Evolutionary conservation across 2,888 invertebrate species (phyloP), one percentile per base, ranked within the genome.

Genomic region (Cheiracanthium punctorium): DNA sequence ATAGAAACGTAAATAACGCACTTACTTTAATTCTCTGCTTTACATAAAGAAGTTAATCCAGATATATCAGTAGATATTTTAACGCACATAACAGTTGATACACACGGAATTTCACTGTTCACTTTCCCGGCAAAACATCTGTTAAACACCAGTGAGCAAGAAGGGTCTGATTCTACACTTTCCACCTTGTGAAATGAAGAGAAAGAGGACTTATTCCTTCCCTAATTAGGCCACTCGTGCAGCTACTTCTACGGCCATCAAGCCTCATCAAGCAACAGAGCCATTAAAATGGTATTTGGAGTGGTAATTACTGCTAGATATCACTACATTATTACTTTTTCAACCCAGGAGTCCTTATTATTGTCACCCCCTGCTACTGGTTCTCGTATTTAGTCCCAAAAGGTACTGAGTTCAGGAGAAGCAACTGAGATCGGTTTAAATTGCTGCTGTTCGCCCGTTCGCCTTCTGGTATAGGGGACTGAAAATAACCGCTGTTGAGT

Each of bases 171-270:
- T 52, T 20, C 20, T 14, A 24, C 71, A 64, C 29, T 37, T 17
- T 58, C 76, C 65, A 32, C 48, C 71, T 72, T 7, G 64, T 14
- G 24, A 30, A 33, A 30, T 29, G 74, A 52, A 58, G 48, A 24
- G 41, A 32, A 14, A 5, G 64, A 65, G 0, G 72, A 82, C 64
- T 65, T 64, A 37, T 65, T 71, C 32, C 29, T 24, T 28, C 20
- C 67, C 52, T 79, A 77, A 77, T 84, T 77, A 77, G 52, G 77
- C 30, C 41, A 64, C 33, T 29, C 30, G 52, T 70, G 7, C 37
- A 37, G 37, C 72, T 77, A 76, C 77, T 58, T 77, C 64, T 20
- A 72, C 77, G 30, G 48, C 67, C 65, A 82, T 77, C 82, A 73
- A 73, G 72, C 72, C 82, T 82, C 75, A 82, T 82, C 75, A 82